Evolutionary conservation across 2,888 invertebrate genomes (phyloP).

Genomic region (Phymatocera aterrima): DNA sequence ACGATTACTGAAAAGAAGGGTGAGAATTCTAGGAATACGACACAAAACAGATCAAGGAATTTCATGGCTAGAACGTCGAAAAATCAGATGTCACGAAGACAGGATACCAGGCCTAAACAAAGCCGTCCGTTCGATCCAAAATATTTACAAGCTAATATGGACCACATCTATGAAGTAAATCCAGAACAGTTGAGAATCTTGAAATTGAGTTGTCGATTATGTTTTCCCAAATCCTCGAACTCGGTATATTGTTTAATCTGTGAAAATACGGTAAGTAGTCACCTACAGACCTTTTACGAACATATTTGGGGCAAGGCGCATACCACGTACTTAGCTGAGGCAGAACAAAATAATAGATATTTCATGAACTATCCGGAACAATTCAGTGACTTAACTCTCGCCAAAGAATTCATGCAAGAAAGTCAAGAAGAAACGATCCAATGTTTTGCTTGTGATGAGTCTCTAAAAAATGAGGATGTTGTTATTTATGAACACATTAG

Average conservation of each 20-base stretch:
- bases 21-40: neutral
- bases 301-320: slow-evolving; percentile 59
- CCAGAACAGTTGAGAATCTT: slow-evolving; percentile 48
- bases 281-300: slow-evolving; percentile 55
- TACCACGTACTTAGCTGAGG: slow-evolving; percentile 52
- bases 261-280: slow-evolving; percentile 51
- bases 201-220: slow-evolving; percentile 52
- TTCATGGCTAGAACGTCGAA: neutral
- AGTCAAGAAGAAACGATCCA: slow-evolving; percentile 50
- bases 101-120: neutral
- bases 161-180: slow-evolving; percentile 25
- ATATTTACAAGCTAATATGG: slow-evolving; percentile 9
- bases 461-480: slow-evolving; percentile 51
- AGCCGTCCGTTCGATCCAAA: neutral
- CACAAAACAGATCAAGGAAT: neutral
- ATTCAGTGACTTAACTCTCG: slow-evolving; percentile 59
- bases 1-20: neutral
- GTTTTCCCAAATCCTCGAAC: slow-evolving; percentile 48
- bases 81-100: neutral
- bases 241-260: slow-evolving; percentile 59
- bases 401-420: slow-evolving; percentile 57
- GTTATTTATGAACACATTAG: slow-evolving; percentile 50
- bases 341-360: slow-evolving; percentile 51
- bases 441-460: slow-evolving; percentile 56
- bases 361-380: slow-evolving; percentile 52